Evolutionary conservation across 2,888 invertebrate genomes (phyloP).

Genomic region (Agrochola lota): DNA sequence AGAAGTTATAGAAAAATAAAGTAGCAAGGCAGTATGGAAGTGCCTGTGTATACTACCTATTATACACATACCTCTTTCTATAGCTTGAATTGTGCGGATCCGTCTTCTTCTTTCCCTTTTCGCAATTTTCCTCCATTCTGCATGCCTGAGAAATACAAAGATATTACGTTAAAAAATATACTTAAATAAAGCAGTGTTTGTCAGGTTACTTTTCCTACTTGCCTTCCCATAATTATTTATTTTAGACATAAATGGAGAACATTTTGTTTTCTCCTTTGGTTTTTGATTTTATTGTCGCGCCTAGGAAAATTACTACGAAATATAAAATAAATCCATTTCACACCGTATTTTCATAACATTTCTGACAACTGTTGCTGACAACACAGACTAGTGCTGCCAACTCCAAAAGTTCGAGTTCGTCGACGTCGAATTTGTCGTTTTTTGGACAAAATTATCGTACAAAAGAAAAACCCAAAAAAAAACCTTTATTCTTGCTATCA

Average conservation of each 20-base stretch:
- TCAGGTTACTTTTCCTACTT: conserved; percentile 1
- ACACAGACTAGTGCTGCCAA: no score
- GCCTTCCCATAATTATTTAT: conserved; percentile 44
- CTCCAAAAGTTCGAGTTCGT: no score
- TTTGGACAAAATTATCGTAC: no score
- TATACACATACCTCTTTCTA: conserved; percentile 85
- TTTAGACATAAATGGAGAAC: background rate
- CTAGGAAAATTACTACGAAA: background rate
- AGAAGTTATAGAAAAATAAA: background rate
- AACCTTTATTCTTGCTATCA: no score
- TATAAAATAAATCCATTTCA: no score
- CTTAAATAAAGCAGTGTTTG: background rate
- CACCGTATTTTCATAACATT: no score
- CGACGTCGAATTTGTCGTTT: no score
- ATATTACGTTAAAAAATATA: background rate
- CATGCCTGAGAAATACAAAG: conserved; percentile 86
- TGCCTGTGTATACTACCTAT: background rate
- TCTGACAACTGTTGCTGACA: no score
- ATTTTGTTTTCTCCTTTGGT: background rate
- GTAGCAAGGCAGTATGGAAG: background rate
- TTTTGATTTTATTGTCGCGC: background rate
- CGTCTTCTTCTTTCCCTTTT: conserved; percentile 93
- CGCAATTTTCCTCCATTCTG: conserved; percentile 93
- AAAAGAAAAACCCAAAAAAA: no score
- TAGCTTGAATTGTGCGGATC: conserved; percentile 91